Evolutionary conservation across 2,797 vertebrate species (phyloP), one percentile per base, ranked within the genome.

Genomic region (Merluccius polli): DNA sequence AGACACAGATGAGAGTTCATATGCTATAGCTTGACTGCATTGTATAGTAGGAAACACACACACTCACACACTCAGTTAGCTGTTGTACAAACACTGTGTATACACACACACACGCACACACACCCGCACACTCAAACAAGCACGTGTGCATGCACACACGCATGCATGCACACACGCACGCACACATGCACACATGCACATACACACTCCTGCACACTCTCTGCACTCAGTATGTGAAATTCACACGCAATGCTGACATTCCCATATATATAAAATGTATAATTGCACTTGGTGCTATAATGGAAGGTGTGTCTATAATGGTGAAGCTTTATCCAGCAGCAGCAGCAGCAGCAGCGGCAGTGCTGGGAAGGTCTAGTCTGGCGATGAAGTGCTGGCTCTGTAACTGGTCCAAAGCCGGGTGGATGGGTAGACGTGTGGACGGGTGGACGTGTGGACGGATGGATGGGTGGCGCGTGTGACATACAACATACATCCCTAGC

Each of bases 311-410:
- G 79, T 73, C 52, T 33, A 44, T 41, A 44, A 59, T n/a, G 71
- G 35, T 1, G 44, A 44, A 70, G 75, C 65, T 18, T 30, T 12
- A 29, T 78, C 76, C 75, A 4, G 70, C 31, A 68, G 68, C 1
- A 1, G 71, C 44, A 75, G 16, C 52, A 24, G 52, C 52, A 35
- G 33, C 33, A 35, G 33, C 33, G 8, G 79, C 15, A 78, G 63
- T 78, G 81, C 72, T 69, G 77, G 74, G 76, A 15, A n/a, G 78
- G 85, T 74, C 33, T 65, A 2, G 77, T 79, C 81, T 72, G 77
- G 84, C 76, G 71, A 82, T 87, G 91, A 93, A 92, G 93, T 92
- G 92, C 92, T 91, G 90, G 86, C 90, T 90, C 87, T 88, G 89
- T 85, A 89, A 89, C 92, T 84, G 80, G 87, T 90, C 93, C 92